phyloP scores from a whole-genome alignment of 1,140 invertebrate genomes.

The Antheraea pernyi region DNA sequence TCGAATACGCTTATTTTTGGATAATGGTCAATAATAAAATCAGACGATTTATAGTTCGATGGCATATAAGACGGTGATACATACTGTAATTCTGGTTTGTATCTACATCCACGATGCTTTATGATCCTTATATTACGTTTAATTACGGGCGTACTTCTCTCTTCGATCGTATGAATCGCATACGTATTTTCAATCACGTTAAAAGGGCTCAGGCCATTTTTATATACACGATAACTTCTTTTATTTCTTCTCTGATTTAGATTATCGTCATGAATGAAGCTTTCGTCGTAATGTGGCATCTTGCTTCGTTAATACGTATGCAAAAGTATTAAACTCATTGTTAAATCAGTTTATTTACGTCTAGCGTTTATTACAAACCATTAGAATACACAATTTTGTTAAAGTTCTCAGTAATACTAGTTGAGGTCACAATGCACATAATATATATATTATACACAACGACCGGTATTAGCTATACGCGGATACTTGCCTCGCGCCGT shows the following conservation, averaged over 20 bases:
- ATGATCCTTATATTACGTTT: constrained; percentile 72
- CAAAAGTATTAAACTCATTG: neutral
- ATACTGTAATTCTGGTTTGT: constrained; percentile 38
- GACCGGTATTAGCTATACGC: constrained; percentile 28
- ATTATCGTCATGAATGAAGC: constrained; percentile 76
- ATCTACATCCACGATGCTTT: constrained; percentile 56
- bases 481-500: constrained; percentile 24
- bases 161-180: constrained; percentile 56
- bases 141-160: constrained; percentile 61
- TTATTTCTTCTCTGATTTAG: constrained; percentile 76
- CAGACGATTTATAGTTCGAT: constrained; percentile 35
- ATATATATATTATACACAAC: constrained; percentile 27
- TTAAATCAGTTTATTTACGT: neutral
- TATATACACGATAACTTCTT: constrained; percentile 75
- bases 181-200: constrained; percentile 47
- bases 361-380: neutral
- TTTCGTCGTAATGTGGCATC: constrained; percentile 78
- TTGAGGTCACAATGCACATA: constrained; percentile 21
- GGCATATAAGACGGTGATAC: constrained; percentile 4
- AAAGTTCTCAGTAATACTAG: constrained; percentile 15
- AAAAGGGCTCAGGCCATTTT: constrained; percentile 62
- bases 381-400: neutral
- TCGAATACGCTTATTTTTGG: constrained; percentile 58
- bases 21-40: constrained; percentile 53
- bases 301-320: constrained; percentile 21